phyloP scores from a whole-genome alignment of 2,113 vertebrate genomes.

The Poicephalus gulielmi region DNA sequence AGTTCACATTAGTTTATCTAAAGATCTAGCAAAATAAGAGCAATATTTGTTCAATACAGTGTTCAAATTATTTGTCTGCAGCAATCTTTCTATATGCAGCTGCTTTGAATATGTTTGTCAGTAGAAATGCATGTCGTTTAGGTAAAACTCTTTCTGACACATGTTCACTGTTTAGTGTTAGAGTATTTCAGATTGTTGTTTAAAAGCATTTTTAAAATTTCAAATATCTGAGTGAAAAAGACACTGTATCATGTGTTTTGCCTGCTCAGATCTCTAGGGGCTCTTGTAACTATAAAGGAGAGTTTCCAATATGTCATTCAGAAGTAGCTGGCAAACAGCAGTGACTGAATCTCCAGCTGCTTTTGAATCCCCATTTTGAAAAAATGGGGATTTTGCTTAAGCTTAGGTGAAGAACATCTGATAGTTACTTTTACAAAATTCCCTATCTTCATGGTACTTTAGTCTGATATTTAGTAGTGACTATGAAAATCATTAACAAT shows the following conservation, averaged over 20 bases:
- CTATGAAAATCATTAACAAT: neutral
- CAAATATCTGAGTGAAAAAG: neutral
- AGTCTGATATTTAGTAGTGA: neutral
- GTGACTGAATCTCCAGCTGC: neutral
- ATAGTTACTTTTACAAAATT: neutral
- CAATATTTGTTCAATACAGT: neutral
- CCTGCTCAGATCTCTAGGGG: neutral
- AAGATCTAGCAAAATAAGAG: neutral
- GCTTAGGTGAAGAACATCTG: neutral
- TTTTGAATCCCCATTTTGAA: neutral
- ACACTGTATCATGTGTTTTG: neutral
- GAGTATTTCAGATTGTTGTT: neutral
- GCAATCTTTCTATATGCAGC: neutral
- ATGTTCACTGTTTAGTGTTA: fast-evolving
- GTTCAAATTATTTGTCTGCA: neutral
- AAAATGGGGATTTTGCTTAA: neutral
- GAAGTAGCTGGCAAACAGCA: neutral
- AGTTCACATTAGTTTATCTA: neutral
- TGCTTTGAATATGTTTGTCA: neutral
- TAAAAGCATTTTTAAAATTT: neutral
- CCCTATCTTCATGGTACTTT: neutral
- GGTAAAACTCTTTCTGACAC: neutral
- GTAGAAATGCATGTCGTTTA: neutral
- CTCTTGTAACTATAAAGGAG: neutral
- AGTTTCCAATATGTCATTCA: neutral